Base-by-base conservation (phyloP, 1,140 invertebrate species). In the Atta colombica region DNA sequence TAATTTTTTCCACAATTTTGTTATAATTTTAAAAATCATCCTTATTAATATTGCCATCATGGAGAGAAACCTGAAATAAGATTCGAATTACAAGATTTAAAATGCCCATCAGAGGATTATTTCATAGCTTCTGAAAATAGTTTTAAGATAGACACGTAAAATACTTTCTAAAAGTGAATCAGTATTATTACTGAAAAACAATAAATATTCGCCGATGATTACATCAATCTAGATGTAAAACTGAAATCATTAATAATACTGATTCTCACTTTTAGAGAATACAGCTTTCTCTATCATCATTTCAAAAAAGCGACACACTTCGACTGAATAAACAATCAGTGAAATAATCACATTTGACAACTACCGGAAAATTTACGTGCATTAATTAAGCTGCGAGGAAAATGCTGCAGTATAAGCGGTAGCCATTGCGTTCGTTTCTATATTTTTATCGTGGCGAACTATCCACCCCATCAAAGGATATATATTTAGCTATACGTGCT, bases 211-310 rank as follows among this genome's bases (percentile, higher is more conserved):
- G 31, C 0, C 31, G 31, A 35, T 35, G 31, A 35, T 35, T 6
- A 35, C 31, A 7, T 35, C 31, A 35, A 0, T 4, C 31, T 35
- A 35, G 6, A 35, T 35, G 5, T 35, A 35, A 35, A 6, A 35
- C 31, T 35, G 31, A 35, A 35, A 6, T 35, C 31, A 35, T 35
- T 39, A 39, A 39, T 39, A 39, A 39, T 39, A 39, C 35, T 39
- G 6, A 39, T 39, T 39, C 35, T 39, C 6, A 35, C 35, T 39
- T 39, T 39, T 39, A 39, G 35, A 39, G 35, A 49, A 3, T 12
- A 81, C 31, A 39, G 16, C 78, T 81, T 81, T 81, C 78, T 81
- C 65, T 58, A 65, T 58, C 35, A 69, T 81, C 49, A 39, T 31
- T 39, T 53, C 14, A 71, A 31, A 51, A 69, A 81, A 71, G 78